Evolutionary conservation across 2,113 vertebrate species (phyloP).

Genomic region (Myotis lucifugus): DNA sequence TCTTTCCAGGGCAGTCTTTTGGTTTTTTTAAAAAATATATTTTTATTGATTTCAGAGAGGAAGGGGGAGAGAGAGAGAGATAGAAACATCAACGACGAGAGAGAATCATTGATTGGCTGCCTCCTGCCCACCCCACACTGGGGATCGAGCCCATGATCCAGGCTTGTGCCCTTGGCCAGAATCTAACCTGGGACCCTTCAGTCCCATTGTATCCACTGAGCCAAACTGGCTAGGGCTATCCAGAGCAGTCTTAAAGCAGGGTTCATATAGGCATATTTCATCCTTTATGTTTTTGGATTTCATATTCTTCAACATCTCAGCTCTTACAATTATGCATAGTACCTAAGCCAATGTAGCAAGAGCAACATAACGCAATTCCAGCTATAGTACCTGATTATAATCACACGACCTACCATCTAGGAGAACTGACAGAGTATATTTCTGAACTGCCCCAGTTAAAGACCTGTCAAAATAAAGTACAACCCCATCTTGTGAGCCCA

Average conservation of each 20-base stretch:
- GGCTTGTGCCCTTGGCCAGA: too few relatives aligned
- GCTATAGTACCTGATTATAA: background rate
- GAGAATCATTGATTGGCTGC: too few relatives aligned
- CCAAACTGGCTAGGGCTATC: background rate
- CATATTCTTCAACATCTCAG: conserved; percentile 38
- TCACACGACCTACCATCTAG: conserved; percentile 46
- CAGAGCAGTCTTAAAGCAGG: conserved; percentile 46
- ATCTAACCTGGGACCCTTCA: too few relatives aligned
- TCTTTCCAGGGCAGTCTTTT: background rate
- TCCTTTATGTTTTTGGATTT: conserved; percentile 48
- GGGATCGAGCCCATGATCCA: too few relatives aligned
- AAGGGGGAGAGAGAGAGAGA: too few relatives aligned
- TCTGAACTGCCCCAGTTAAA: conserved; percentile 38
- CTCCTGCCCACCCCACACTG: too few relatives aligned
- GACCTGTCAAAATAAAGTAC: background rate
- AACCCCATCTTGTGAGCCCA: background rate
- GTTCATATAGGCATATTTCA: conserved; percentile 45
- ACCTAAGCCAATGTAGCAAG: conserved; percentile 24
- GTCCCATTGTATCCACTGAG: too few relatives aligned
- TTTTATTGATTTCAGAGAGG: too few relatives aligned
- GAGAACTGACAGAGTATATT: conserved; percentile 27
- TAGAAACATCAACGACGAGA: too few relatives aligned
- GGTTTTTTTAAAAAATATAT: too few relatives aligned
- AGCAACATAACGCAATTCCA: background rate
- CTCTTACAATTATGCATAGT: conserved; percentile 48